A percentile compares a stretch with the other conserved stretches of the same genome.
phyloP scores from a whole-genome alignment of 2,113 vertebrate genomes.

The Herpailurus yagouaroundi region DNA sequence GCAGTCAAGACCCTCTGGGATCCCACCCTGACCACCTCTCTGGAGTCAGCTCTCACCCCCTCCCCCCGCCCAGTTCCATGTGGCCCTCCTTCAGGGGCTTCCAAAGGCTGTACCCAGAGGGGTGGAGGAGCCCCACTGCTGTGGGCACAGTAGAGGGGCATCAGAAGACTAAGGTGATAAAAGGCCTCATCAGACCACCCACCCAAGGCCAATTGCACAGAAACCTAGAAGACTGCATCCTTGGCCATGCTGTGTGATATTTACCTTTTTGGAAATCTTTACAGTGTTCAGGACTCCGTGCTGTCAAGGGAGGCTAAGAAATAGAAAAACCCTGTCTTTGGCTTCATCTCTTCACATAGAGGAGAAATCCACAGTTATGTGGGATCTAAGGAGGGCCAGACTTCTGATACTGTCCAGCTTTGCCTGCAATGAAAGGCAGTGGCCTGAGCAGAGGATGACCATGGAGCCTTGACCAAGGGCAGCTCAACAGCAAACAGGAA shows the following conservation, averaged over 20 bases:
- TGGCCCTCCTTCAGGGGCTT: neutral
- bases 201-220: neutral
- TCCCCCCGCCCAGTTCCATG: no score
- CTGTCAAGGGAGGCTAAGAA: constrained; percentile 64
- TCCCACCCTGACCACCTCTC: neutral
- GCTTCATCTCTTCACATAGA: constrained; percentile 71
- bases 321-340: constrained; percentile 66
- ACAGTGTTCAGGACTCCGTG: constrained; percentile 43
- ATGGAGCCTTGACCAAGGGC: neutral
- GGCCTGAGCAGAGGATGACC: neutral
- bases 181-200: neutral
- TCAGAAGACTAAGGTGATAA: neutral
- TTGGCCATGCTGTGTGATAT: neutral
- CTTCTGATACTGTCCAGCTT: constrained; percentile 74
- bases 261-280: constrained; percentile 57
- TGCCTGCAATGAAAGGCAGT: constrained; percentile 37
- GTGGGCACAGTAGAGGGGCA: neutral
- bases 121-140: neutral
- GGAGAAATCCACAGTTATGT: constrained; percentile 65
- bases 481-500: neutral
- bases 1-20: neutral
- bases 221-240: neutral
- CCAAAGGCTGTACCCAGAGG: neutral
- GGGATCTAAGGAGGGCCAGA: constrained; percentile 46
- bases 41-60: neutral